phyloP scores from a whole-genome alignment of 2,888 invertebrate genomes.

The Philereme vetulata region DNA sequence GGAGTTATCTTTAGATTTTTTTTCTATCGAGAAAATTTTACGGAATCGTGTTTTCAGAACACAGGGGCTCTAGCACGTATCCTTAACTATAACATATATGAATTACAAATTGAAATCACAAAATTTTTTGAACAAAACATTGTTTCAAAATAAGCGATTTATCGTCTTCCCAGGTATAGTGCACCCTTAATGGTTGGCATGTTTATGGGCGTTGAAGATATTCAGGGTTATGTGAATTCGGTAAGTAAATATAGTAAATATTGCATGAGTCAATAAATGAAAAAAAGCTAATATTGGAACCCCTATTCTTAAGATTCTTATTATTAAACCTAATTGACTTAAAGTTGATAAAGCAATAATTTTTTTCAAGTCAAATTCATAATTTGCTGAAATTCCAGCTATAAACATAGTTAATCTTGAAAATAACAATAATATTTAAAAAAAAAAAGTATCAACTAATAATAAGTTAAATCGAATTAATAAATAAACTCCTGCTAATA shows the following conservation, averaged over 20 bases:
- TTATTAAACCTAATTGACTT: constrained; percentile 90
- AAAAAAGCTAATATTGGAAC: constrained; percentile 85
- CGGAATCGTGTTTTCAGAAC: too few relatives aligned
- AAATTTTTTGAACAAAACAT: too few relatives aligned
- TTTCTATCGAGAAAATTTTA: too few relatives aligned
- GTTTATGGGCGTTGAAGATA: too few relatives aligned
- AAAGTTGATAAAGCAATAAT: constrained; percentile 91
- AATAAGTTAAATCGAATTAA: constrained; percentile 87
- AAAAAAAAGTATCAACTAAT: constrained; percentile 66
- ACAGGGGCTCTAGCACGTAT: too few relatives aligned
- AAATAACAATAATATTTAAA: constrained; percentile 80
- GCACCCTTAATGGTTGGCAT: too few relatives aligned
- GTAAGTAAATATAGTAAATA: constrained; percentile 86
- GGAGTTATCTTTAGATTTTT: too few relatives aligned
- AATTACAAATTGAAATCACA: too few relatives aligned
- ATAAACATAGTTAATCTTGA: constrained; percentile 85
- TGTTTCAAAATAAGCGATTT: too few relatives aligned
- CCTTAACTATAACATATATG: too few relatives aligned
- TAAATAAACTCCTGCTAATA: constrained; percentile 89
- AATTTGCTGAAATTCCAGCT: constrained; percentile 84
- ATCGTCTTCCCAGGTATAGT: too few relatives aligned
- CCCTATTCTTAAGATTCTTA: constrained; percentile 85
- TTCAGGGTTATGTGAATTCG: too few relatives aligned
- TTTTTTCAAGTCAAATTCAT: constrained; percentile 89
- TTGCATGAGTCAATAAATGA: constrained; percentile 88